These are phyloP conservation scores for Pseudorhombus dupliciocellatus DNA, from an alignment of 2,113 vertebrate species.

Conservation along the genomic window DNA sequence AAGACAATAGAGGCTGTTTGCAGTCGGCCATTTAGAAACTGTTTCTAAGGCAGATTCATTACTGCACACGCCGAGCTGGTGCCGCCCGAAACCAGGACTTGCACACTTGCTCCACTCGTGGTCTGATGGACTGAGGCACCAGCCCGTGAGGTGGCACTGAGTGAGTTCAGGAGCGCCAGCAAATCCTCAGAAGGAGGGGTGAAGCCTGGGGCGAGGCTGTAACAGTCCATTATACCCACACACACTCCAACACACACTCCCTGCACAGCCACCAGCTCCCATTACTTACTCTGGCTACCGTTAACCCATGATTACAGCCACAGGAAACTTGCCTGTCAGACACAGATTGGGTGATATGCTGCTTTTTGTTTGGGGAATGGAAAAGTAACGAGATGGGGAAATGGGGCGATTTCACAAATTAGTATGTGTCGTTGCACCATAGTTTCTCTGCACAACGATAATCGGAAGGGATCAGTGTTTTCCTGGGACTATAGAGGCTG, in stretches of 20 bases:
- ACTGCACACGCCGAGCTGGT: constrained; percentile 2
- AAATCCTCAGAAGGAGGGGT: constrained; percentile 24
- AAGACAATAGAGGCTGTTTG: constrained; percentile 9
- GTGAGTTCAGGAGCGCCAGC: constrained; percentile 22
- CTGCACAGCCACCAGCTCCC: constrained; percentile 7
- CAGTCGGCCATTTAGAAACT: background rate
- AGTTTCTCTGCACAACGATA: background rate
- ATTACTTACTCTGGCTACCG: background rate
- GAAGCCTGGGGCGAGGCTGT: constrained; percentile 34
- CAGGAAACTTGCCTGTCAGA: constrained; percentile 6
- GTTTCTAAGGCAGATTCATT: constrained; percentile 26
- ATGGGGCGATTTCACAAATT: constrained; percentile 21
- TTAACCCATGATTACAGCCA: constrained; percentile 18
- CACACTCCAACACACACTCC: constrained; percentile 25
- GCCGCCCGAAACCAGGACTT: constrained; percentile 21
- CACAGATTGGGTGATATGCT: background rate
- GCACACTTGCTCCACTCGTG: constrained; percentile 26
- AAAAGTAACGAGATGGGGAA: constrained; percentile 18
- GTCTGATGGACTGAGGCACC: constrained; percentile 33
- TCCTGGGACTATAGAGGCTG: constrained; percentile 16
- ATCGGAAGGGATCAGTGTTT: constrained; percentile 12
- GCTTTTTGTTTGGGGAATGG: constrained; percentile 19
- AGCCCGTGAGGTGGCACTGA: constrained; percentile 25
- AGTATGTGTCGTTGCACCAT: constrained; percentile 19
- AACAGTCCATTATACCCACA: constrained; percentile 39